Conservation (phyloP, 2,797 vertebrate genomes). For the Takifugu ocellatus region DNA sequence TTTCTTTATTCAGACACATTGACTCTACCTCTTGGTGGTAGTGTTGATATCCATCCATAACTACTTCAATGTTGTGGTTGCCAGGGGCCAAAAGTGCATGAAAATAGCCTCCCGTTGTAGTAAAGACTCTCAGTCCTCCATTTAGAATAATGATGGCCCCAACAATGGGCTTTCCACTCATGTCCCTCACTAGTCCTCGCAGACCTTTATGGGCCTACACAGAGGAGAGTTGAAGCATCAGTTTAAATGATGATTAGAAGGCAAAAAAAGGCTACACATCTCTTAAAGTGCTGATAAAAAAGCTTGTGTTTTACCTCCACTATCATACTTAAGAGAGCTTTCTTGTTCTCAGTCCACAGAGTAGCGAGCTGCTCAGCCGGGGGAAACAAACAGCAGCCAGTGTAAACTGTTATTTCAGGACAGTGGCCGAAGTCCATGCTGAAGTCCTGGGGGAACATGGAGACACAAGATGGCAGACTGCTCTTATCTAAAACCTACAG, state of each 20-base stretch:
- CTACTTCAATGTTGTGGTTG: conserved; percentile 85
- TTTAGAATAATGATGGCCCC: conserved; percentile 89
- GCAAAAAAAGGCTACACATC: neutral
- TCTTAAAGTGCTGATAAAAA: conserved; percentile 5
- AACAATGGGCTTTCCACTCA: conserved; percentile 85
- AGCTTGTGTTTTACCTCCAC: conserved; percentile 83
- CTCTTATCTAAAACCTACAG: neutral
- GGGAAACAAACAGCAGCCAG: conserved; percentile 92
- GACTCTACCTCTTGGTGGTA: conserved; percentile 52
- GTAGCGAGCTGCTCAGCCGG: conserved; percentile 79
- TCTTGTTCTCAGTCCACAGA: conserved; percentile 93
- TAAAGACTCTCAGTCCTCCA: conserved; percentile 81
- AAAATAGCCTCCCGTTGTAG: conserved; percentile 88
- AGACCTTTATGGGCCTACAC: conserved; percentile 95
- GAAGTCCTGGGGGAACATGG: conserved; percentile 81
- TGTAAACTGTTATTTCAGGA: conserved; percentile 97
- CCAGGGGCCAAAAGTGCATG: conserved; percentile 89
- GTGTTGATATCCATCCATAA: conserved; percentile 90
- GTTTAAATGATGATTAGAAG: neutral
- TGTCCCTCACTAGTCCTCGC: conserved; percentile 88
- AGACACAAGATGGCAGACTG: conserved; percentile 9
- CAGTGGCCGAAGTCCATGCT: conserved; percentile 91
- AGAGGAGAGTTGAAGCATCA: conserved; percentile 5
- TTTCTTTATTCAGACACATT: neutral
- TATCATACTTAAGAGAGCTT: conserved; percentile 92